phyloP scores from a whole-genome alignment of 2,113 vertebrate species.

The Lonchura striata region DNA sequence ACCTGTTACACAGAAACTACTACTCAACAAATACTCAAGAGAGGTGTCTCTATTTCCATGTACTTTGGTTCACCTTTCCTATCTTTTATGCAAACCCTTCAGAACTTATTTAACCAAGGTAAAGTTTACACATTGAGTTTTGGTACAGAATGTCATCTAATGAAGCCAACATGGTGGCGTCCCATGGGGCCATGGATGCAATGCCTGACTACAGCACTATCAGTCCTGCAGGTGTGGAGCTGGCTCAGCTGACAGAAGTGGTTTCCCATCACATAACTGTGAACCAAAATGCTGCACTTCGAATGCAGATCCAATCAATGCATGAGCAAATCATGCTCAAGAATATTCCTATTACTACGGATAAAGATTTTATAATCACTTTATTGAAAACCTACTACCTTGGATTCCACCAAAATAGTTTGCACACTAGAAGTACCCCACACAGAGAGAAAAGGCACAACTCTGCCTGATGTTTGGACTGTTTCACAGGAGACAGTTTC shows the following conservation, averaged over 20 bases:
- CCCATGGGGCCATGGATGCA: background rate
- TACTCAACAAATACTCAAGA: accelerated
- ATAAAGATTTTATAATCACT: background rate
- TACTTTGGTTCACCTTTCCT: background rate
- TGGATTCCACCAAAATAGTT: background rate
- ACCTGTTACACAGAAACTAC: too few relatives aligned
- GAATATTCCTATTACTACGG: background rate
- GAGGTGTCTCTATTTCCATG: background rate
- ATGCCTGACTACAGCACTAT: accelerated
- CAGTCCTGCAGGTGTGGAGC: background rate
- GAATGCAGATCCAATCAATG: background rate
- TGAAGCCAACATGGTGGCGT: accelerated
- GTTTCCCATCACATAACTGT: background rate
- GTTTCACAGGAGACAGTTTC: background rate
- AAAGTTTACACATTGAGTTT: background rate
- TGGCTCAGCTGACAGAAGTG: background rate
- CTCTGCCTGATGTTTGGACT: background rate
- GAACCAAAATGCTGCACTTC: background rate
- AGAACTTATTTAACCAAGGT: background rate
- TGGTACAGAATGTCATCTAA: background rate
- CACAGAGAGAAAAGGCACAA: background rate
- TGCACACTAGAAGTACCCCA: background rate
- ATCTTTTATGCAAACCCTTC: background rate
- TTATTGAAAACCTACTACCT: background rate
- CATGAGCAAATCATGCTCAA: background rate